phyloP scores from a whole-genome alignment of 2,113 vertebrate genomes.

The Chamaetylas fuelleborni region DNA sequence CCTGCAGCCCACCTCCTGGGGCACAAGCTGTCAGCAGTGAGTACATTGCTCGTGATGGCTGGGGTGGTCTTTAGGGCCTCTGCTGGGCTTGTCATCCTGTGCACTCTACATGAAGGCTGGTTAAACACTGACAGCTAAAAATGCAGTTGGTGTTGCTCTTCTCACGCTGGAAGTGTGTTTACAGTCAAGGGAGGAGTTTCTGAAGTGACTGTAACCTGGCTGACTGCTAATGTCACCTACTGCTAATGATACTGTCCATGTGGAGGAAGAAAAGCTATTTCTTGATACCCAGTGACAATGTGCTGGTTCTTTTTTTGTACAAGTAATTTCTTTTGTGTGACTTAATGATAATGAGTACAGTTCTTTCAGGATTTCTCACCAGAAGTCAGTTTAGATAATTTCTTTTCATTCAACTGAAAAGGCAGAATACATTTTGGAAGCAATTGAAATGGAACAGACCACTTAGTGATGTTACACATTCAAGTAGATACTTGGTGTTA shows the following conservation, averaged over 20 bases:
- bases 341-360: background rate
- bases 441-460: background rate
- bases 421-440: background rate
- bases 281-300: background rate
- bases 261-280: background rate
- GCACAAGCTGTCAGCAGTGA: background rate
- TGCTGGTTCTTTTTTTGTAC: background rate
- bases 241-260: background rate
- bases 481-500: background rate
- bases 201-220: background rate
- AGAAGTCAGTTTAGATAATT: background rate
- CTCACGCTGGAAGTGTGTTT: background rate
- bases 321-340: background rate
- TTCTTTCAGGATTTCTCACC: background rate
- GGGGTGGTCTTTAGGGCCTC: background rate
- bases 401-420: background rate
- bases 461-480: background rate
- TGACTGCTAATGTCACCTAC: background rate
- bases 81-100: background rate
- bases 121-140: background rate
- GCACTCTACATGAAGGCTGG: background rate
- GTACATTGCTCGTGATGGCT: accelerated
- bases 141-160: background rate
- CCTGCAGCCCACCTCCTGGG: background rate
- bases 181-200: background rate